Percentiles rank a stretch among this genome's conserved stretches.
These are phyloP conservation scores for Amphipyra berbera DNA, from an alignment of 2,888 invertebrate genomes.

Conservation along the genomic window DNA sequence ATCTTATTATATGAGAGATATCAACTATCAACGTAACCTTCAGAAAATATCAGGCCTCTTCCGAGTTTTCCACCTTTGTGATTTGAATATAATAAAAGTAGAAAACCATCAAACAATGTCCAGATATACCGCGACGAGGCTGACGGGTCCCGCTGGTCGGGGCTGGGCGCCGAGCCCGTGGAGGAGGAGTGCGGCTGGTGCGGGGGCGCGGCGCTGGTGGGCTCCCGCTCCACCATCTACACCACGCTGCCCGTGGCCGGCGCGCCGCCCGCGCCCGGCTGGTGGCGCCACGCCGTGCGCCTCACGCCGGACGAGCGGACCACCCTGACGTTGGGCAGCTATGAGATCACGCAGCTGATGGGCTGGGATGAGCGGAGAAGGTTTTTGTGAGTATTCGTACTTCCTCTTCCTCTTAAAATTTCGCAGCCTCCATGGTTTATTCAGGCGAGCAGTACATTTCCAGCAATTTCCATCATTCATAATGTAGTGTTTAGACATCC, in stretches of 20 bases:
- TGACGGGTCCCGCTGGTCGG: constrained; percentile 85
- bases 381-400: constrained; percentile 89
- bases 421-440: not conserved
- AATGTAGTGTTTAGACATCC: too few species aligned
- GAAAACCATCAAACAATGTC: not conserved
- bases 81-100: not conserved
- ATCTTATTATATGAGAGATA: too few species aligned
- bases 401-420: not conserved
- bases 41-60: too few species aligned
- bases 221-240: constrained; percentile 77
- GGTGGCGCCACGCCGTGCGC: constrained; percentile 84
- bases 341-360: constrained; percentile 93
- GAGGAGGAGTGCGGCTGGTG: constrained; percentile 86
- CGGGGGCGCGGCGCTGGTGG: constrained; percentile 82
- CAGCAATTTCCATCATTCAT: too few species aligned
- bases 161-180: constrained; percentile 81
- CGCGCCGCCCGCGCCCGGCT: constrained; percentile 72
- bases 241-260: constrained; percentile 88
- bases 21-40: too few species aligned
- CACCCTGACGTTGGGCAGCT: constrained; percentile 93
- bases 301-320: constrained; percentile 72
- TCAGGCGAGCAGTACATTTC: too few species aligned
- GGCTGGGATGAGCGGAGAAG: constrained; percentile 94
- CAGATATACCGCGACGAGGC: constrained; percentile 84
- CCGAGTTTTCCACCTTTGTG: too few species aligned